Base-by-base conservation (phyloP, 2,113 vertebrate species). In the Lucifuga dentata region DNA sequence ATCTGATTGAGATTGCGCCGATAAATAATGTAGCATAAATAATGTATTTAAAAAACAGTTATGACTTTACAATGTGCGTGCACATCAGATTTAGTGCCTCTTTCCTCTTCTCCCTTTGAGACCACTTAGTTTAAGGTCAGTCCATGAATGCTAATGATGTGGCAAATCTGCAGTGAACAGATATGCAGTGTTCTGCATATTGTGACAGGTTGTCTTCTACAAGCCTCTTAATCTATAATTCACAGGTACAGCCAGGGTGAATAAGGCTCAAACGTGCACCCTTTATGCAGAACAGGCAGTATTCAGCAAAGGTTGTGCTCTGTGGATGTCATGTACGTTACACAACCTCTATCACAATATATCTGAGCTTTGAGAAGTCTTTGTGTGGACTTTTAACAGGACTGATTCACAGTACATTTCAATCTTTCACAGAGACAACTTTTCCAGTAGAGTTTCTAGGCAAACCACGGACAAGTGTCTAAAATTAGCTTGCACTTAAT, bases 201-300 rank as follows among this genome's bases (percentile, higher is more conserved):
- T 71, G 35, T 63, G 63, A 75, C 50, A 61, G 44, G 35, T 2
- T 40, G 17, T 78, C 41, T 71, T 65, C 40, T 16, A 10, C 41
- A 35, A 53, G 45, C 17, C 53, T 64, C 59, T 65, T 78, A 70
- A 87, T 87, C 68, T 81, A 68, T 80, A 78, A 83, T 70, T 81
- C 59, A 82, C 50, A 64, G 51, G 61, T 46, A 46, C 23, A 53
- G 32, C 12, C 50, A 8, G 17, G 36, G 26, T 36, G 61, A 70
- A 66, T 33, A 13, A 20, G 46, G 16, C 60, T 81, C 46, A 44
- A 13, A 70, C 39, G 48, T 29, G 11, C 17, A 11, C 35, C 44
- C 16, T 65, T 56, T 58, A 73, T 76, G 66, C 48, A 77, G 55
- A 62, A 24, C 44, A 50, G 2, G 16, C 26, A 11, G 17, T 33